Base-by-base conservation (phyloP, 2,113 vertebrate species). In the Spermophilus dauricus region DNA sequence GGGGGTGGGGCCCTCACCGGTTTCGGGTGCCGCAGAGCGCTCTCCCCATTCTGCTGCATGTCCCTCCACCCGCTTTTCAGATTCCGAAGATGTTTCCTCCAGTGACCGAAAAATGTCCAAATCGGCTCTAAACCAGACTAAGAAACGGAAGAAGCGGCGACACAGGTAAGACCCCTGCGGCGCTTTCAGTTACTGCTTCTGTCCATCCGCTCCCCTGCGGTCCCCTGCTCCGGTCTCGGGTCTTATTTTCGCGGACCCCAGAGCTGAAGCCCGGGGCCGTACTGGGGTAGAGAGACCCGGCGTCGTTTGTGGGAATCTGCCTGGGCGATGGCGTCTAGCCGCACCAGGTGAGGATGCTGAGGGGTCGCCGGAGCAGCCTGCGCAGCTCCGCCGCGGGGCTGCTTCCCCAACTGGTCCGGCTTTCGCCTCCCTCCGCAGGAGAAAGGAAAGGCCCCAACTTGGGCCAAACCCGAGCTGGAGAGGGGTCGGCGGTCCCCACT, bases 61-160 rank as follows among this genome's bases (percentile, higher is more conserved):
- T 95, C 93, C 87, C 97, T 86, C 97, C 81, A 94, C 80, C 76
- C 56, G 98, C 96, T 98, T 97, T 96, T 53, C 98, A 99, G 99
- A 99, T 98, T 99, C 99, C 9, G 99, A 99, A 70, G 99, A 99
- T 98, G 99, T 99, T 77, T 99, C 99, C 82, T 99, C 99, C 94
- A 99, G 99, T 97, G 99, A 99, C 98, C 98, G 99, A 65, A 99
- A 99, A 99, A 98, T 99, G 97, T 99, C 99, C 78, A 99, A 99
- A 98, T 99, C 99, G 30, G 99, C 99, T 91, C 97, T 99, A 98
- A 99, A 98, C 97, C 99, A 99, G 98, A 99, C 99, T 98, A 99
- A 99, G 98, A 99, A 99, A 98, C 99, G 99, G 86, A 99, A 99
- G 99, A 99, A 99, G 98, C 99, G 99, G 97, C 98, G 99, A 39